These are phyloP conservation scores for Drosophila putrida DNA, from an alignment of 2,888 invertebrate genomes.

Conservation along the genomic window DNA sequence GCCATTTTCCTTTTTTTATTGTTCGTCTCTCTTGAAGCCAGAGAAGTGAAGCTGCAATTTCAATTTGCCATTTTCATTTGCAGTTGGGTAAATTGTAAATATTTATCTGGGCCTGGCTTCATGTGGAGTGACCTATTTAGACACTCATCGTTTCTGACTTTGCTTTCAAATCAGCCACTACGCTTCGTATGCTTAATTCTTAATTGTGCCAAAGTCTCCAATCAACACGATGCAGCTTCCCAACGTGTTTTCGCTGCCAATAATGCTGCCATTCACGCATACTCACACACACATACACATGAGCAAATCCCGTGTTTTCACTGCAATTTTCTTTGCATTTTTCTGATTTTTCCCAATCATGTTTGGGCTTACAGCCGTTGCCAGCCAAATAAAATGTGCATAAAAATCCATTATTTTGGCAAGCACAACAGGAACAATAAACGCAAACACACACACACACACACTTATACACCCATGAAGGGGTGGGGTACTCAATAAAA, in stretches of 20 bases:
- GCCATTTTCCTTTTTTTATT: background rate
- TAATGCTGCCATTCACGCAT: background rate
- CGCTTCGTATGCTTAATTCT: conserved; percentile 52
- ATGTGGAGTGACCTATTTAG: conserved; percentile 17
- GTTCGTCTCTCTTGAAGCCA: background rate
- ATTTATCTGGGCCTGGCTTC: conserved; percentile 17
- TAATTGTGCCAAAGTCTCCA: conserved; percentile 40
- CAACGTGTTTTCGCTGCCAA: background rate
- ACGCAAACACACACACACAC: conserved; percentile 23
- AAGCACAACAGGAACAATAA: conserved; percentile 51
- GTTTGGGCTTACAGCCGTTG: conserved; percentile 30
- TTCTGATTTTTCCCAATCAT: conserved; percentile 57
- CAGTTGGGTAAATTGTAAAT: conserved; percentile 26
- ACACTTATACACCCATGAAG: conserved; percentile 1
- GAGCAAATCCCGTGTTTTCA: conserved; percentile 14
- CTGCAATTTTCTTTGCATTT: conserved; percentile 18
- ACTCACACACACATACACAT: background rate
- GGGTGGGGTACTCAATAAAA: conserved; percentile 17
- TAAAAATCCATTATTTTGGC: conserved; percentile 73
- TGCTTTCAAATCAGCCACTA: conserved; percentile 2
- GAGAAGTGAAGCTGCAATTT: conserved; percentile 34
- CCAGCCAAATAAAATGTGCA: conserved; percentile 65
- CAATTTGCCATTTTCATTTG: conserved; percentile 43
- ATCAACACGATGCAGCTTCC: conserved; percentile 5
- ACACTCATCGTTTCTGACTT: background rate